Conservation (phyloP, 2,888 invertebrate species). For the Lepidocyrtinus sp. region DNA sequence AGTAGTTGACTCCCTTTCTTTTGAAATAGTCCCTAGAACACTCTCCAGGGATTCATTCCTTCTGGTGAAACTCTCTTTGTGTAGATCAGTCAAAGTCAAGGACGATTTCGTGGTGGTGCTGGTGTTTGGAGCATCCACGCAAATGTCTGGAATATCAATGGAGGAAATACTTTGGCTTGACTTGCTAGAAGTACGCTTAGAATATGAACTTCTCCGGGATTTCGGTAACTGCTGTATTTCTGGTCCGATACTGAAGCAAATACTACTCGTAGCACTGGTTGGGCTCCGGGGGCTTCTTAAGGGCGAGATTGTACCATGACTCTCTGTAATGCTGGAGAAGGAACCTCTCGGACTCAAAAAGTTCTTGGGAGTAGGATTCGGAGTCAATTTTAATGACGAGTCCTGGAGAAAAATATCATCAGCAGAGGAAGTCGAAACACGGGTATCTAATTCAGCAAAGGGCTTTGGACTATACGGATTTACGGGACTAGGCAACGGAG, state of each 20-base stretch:
- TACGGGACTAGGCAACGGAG: conserved; percentile 67
- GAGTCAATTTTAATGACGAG: conserved; percentile 44
- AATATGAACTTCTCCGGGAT: conserved; percentile 48
- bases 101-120: neutral
- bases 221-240: conserved; percentile 28
- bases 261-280: neutral
- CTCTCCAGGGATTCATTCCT: neutral
- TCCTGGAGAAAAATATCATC: conserved; percentile 23
- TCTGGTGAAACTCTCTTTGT: neutral
- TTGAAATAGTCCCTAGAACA: neutral
- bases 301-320: conserved; percentile 45
- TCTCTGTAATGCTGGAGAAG: conserved; percentile 37
- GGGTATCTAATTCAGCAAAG: neutral
- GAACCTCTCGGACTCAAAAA: conserved; percentile 54
- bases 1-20: neutral
- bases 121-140: conserved; percentile 46
- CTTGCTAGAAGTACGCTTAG: conserved; percentile 52
- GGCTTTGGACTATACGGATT: conserved; percentile 41
- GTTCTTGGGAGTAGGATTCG: conserved; percentile 53
- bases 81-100: neutral
- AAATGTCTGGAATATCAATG: conserved; percentile 59
- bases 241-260: conserved; percentile 14
- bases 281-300: conserved; percentile 57
- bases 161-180: conserved; percentile 53
- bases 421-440: neutral